These are phyloP conservation scores for Orbicella faveolata DNA, from an alignment of 64 coral and sea anemone genomes.

Conservation along the genomic window DNA sequence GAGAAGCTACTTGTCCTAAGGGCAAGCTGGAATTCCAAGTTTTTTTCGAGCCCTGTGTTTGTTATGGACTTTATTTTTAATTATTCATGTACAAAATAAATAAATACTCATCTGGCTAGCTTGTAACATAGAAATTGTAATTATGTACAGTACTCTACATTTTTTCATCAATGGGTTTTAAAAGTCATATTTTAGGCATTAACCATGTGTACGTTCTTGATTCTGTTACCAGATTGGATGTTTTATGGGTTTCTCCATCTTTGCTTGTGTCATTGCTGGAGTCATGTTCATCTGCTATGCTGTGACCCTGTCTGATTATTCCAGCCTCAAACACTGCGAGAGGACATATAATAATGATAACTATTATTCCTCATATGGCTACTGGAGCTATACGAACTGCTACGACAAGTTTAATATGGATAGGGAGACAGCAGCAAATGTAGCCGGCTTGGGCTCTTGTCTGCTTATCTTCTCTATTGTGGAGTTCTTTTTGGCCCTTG, in stretches of 20 bases:
- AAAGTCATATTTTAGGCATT: background rate
- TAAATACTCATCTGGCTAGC: no score
- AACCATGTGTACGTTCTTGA: background rate
- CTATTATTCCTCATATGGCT: background rate
- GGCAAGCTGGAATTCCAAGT: no score
- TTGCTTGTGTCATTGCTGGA: slow-evolving; percentile 59
- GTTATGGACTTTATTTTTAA: no score
- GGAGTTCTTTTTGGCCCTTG: slow-evolving; percentile 36
- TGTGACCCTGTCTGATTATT: slow-evolving; percentile 27
- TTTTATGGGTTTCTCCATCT: slow-evolving; percentile 78
- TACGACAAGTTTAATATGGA: background rate
- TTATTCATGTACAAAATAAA: no score
- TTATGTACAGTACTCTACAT: no score
- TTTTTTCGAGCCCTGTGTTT: no score
- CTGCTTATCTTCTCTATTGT: background rate
- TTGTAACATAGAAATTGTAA: no score
- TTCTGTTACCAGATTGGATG: slow-evolving; percentile 68
- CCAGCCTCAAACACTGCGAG: background rate
- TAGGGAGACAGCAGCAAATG: background rate
- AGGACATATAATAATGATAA: background rate
- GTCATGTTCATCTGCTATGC: slow-evolving; percentile 73
- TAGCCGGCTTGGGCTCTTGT: background rate
- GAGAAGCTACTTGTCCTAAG: no score
- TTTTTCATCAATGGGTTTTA: no score
- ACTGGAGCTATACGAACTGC: background rate